phyloP scores from a whole-genome alignment of 2,797 vertebrate genomes.

The Sarcophilus harrisii region DNA sequence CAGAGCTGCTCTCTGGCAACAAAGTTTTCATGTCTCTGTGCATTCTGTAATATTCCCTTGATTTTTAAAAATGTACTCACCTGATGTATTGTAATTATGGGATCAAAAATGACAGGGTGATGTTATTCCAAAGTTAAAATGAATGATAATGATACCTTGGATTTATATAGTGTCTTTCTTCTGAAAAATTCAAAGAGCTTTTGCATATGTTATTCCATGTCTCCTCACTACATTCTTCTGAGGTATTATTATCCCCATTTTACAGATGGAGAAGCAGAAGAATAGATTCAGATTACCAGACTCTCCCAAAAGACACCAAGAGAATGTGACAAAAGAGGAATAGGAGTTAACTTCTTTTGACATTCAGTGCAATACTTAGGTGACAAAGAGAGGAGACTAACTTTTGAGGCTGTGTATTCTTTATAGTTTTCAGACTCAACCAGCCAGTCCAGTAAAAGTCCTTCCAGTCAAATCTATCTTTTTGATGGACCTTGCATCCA shows the following conservation, averaged over 20 bases:
- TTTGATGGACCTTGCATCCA: background rate
- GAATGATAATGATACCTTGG: slow-evolving; percentile 82
- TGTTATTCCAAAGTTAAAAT: slow-evolving; percentile 80
- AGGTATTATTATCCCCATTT: slow-evolving; percentile 74
- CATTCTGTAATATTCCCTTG: slow-evolving; percentile 70
- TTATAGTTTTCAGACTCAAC: background rate
- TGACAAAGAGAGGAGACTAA: background rate
- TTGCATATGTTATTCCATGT: slow-evolving; percentile 74
- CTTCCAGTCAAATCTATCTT: background rate
- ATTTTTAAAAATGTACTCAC: slow-evolving; percentile 79
- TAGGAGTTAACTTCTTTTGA: background rate
- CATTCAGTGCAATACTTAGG: background rate
- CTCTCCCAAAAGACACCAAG: background rate
- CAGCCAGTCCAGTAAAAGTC: background rate
- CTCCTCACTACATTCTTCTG: slow-evolving; percentile 61
- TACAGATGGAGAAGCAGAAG: slow-evolving; percentile 55
- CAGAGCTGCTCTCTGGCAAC: slow-evolving; percentile 78
- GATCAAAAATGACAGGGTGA: slow-evolving; percentile 81
- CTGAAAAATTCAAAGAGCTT: slow-evolving; percentile 71
- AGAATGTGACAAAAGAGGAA: background rate
- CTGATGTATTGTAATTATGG: slow-evolving; percentile 82
- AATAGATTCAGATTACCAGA: background rate
- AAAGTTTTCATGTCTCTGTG: slow-evolving; percentile 77
- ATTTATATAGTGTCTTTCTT: slow-evolving; percentile 77
- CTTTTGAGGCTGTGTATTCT: background rate